Percentiles rank a stretch among this genome's conserved stretches.
phyloP scores from a whole-genome alignment of 2,888 invertebrate species.

The Elegia similella region DNA sequence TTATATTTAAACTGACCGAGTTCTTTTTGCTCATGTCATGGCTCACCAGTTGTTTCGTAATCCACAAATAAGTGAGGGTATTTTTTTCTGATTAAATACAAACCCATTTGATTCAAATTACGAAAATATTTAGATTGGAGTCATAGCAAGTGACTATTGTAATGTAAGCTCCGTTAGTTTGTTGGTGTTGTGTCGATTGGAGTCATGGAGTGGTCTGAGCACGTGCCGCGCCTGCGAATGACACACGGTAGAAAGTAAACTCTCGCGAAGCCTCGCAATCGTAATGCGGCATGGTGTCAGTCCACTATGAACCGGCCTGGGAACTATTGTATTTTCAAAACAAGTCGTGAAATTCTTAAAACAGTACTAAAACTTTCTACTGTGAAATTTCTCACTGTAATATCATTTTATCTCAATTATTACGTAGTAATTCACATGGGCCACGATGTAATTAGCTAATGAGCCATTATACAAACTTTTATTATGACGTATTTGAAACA shows the following conservation, averaged over 20 bases:
- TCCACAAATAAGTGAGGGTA: no score
- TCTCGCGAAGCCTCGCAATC: conserved; percentile 45
- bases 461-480: conserved; percentile 21
- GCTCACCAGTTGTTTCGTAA: no score
- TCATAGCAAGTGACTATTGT: conserved; percentile 15
- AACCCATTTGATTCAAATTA: not conserved
- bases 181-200: conserved; percentile 41
- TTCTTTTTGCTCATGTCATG: no score
- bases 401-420: conserved; percentile 23
- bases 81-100: no score
- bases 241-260: conserved; percentile 68
- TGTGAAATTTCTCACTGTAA: conserved; percentile 21
- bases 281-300: conserved; percentile 33
- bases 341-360: conserved; percentile 28
- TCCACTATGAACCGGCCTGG: conserved; percentile 32
- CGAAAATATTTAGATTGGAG: conserved; percentile 19
- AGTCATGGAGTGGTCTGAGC: conserved; percentile 30
- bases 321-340: conserved; percentile 44
- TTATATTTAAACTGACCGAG: no score
- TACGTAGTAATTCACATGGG: conserved; percentile 24
- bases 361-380: conserved; percentile 24
- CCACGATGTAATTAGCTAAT: conserved; percentile 23
- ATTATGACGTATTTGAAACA: conserved; percentile 33
- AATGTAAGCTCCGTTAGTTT: conserved; percentile 55
- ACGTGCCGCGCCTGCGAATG: conserved; percentile 69